phyloP scores from a whole-genome alignment of 1,140 invertebrate genomes.

The Argopecten irradians region DNA sequence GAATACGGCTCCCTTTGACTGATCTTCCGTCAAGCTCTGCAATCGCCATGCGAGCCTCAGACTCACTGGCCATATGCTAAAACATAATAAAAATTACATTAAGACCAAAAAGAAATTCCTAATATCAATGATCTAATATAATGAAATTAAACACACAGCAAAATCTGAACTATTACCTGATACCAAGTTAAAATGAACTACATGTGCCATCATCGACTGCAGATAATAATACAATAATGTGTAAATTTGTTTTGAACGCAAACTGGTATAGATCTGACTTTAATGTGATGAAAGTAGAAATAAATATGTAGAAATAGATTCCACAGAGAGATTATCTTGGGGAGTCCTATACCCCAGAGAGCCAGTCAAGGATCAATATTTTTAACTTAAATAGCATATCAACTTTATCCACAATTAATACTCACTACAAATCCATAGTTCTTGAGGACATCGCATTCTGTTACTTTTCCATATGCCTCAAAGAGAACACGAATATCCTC shows the following conservation, averaged over 20 bases:
- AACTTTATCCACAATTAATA: conserved; percentile 30
- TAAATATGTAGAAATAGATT: not conserved
- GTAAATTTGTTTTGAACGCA: not conserved
- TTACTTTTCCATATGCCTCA: conserved; percentile 96
- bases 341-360: not conserved
- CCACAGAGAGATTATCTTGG: not conserved
- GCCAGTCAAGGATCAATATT: conserved; percentile 18
- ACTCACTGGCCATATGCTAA: conserved; percentile 95
- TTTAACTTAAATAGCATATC: not conserved
- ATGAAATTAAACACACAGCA: not conserved
- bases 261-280: not conserved
- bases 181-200: not conserved
- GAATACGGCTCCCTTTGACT: conserved; percentile 92
- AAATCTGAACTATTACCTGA: not conserved
- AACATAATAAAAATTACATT: no score
- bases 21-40: conserved; percentile 92
- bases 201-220: not conserved
- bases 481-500: conserved; percentile 92
- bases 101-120: conserved; percentile 30
- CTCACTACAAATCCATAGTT: conserved; percentile 97
- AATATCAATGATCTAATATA: not conserved
- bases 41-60: conserved; percentile 92
- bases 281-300: not conserved
- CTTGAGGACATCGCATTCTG: conserved; percentile 97
- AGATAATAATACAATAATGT: not conserved